Evolutionary conservation across 2,797 vertebrate genomes (phyloP), one percentile per base, ranked within the genome.

Genomic region (Tarsius wallacei): DNA sequence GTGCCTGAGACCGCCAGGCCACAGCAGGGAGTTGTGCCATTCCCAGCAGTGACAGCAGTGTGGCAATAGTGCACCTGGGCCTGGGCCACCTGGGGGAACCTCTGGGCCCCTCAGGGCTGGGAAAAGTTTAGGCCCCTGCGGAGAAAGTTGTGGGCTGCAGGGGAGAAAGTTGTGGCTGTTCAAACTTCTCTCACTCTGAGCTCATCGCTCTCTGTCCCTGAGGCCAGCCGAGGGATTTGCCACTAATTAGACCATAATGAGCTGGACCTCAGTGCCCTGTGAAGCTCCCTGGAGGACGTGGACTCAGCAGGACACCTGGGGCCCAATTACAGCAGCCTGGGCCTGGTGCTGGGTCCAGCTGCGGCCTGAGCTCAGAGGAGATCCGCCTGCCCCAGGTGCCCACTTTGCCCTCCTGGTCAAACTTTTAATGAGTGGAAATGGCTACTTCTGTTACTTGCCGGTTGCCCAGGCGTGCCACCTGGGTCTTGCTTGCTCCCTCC

Each of bases 401-500:
- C 93, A 73, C 64, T 96, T 93, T 12, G 55, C 64, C 88, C 3
- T 0, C 71, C 51, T 8, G 66, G 94, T 42, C 85, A 93, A 97
- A 98, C 97, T 98, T 98, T 98, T 98, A 98, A 97, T 97, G 94
- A 96, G 76, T 61, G 1, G 68, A 90, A 93, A 87, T 19, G 94
- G 91, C 57, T 33, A 36, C 51, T 66, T 77, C 42, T 82, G 49
- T 76, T 12, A 9, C 22, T 78, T 91, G 42, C 73, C 7, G 24
- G 21, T 49, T 55, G 57, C 59, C 51, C 47, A 86, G 68, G 74
- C 53, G 14, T 59, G 73, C 90, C 87, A 31, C 71, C 87, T 93
- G 97, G 78, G 91, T 63, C 59, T 55, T 55, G 78, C 68, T 76
- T 19, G 6, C 55, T 73, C 22, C 12, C 7, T 49, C 80, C 94